Base-by-base conservation (phyloP, 1,140 invertebrate species). In the Popillia japonica region DNA sequence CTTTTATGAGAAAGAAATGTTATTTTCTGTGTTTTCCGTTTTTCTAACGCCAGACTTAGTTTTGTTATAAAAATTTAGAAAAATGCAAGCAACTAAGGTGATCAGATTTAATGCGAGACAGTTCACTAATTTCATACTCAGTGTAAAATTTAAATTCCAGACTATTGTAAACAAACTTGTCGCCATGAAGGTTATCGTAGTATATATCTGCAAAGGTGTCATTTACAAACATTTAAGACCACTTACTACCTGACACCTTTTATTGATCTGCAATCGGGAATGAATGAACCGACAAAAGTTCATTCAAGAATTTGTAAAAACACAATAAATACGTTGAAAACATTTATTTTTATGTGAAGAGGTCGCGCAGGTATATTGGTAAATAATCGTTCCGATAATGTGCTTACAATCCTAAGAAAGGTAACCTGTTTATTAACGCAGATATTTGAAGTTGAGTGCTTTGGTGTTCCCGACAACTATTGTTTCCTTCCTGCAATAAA, bases 181-280 rank as follows among this genome's bases (percentile, higher is more conserved):
- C 61, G 61, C 61, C 17, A 22, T 22, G 3, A 10, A 68, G 61
- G 27, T 68, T 68, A 68, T 68, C 22, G 61, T 34, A 22, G 61
- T 22, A 68, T 68, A 22, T 22, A 68, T 68, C 61, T 68, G 20
- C 9, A 68, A 22, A 68, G 22, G 61, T 68, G 61, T 68, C 61
- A 68, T 68, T 68, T 68, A 23, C 61, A 68, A 68, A 68, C 61
- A 68, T 68, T 68, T 68, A 68, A 68, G 27, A 22, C 61, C 61
- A 68, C 61, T 68, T 68, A 68, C 61, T 68, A 68, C 61, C 61
- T 68, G 61, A 68, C 61, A 68, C 61, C 61, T 68, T 68, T 68
- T 68, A 68, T 68, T 68, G 61, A 68, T 22, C 23, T 14, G 9
- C 61, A 22, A 68, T 34, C 22, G 27, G 48, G 48, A 55, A 68